A percentile compares a stretch with the other conserved stretches of the same genome.
Evolutionary conservation across 2,113 vertebrate genomes (phyloP).

Genomic region (Carettochelys insculpta): DNA sequence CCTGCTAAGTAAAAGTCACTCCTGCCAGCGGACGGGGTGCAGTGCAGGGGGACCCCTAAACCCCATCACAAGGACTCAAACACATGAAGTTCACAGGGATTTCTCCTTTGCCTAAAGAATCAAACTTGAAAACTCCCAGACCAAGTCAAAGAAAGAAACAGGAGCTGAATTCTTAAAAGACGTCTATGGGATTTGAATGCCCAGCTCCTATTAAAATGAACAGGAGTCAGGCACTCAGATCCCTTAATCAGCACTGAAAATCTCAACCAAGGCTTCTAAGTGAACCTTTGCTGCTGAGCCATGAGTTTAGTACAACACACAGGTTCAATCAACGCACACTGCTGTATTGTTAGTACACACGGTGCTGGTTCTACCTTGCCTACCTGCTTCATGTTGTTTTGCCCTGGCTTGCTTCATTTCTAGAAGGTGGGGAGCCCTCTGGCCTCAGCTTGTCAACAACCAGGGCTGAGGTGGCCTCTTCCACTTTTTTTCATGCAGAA

Average conservation of each 20-base stretch:
- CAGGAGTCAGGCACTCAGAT: background rate
- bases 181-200: background rate
- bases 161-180: background rate
- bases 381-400: background rate
- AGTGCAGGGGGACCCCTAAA: too few species aligned
- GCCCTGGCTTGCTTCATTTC: background rate
- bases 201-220: background rate
- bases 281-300: background rate
- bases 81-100: accelerated
- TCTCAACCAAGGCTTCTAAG: background rate
- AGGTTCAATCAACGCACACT: background rate
- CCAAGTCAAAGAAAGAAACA: background rate
- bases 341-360: background rate
- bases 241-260: background rate
- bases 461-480: background rate
- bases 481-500: background rate
- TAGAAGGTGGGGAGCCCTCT: background rate
- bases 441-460: background rate
- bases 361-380: background rate
- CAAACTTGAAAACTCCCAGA: background rate
- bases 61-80: background rate
- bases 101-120: background rate
- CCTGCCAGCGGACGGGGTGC: too few species aligned
- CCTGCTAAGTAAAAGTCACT: too few species aligned
- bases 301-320: accelerated